Evolutionary conservation across 2,888 invertebrate genomes (phyloP).

Genomic region (Eupithecia tripunctaria): DNA sequence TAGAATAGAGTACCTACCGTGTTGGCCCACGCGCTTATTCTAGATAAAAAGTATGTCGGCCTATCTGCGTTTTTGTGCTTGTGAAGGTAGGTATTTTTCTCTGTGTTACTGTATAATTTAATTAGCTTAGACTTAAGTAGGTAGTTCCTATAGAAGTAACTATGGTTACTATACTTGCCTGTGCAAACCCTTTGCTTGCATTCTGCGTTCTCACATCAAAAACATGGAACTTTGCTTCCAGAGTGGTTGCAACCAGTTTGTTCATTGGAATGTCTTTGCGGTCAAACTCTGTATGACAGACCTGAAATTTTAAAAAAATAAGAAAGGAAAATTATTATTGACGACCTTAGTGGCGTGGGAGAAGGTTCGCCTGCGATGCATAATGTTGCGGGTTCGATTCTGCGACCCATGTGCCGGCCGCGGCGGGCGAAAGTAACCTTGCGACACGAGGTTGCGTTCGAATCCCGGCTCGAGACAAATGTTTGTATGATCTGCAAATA

Average conservation of each 20-base stretch:
- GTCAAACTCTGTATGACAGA: slow-evolving; percentile 95
- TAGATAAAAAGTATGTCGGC: neutral
- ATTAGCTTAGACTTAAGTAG: neutral
- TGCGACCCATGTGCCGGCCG: rapidly evolving
- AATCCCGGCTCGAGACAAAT: no score
- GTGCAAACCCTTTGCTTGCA: slow-evolving; percentile 93
- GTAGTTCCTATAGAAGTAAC: neutral
- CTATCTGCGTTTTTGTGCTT: no score
- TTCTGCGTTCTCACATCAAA: slow-evolving; percentile 96
- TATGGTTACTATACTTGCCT: slow-evolving; percentile 64
- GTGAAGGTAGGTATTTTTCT: no score
- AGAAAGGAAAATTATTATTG: no score
- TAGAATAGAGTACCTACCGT: neutral
- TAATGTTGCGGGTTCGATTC: neutral
- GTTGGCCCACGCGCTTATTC: neutral
- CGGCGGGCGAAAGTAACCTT: no score
- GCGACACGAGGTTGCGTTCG: no score
- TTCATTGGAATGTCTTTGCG: slow-evolving; percentile 97
- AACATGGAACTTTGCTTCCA: slow-evolving; percentile 95
- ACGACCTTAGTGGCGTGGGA: no score
- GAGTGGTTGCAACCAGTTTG: slow-evolving; percentile 94
- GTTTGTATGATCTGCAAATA: neutral
- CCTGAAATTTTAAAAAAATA: slow-evolving; percentile 64
- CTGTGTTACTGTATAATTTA: no score
- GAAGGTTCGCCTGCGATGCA: no score